Conservation (phyloP, 2,888 invertebrate genomes). For the Dorcus parallelipipedus region DNA sequence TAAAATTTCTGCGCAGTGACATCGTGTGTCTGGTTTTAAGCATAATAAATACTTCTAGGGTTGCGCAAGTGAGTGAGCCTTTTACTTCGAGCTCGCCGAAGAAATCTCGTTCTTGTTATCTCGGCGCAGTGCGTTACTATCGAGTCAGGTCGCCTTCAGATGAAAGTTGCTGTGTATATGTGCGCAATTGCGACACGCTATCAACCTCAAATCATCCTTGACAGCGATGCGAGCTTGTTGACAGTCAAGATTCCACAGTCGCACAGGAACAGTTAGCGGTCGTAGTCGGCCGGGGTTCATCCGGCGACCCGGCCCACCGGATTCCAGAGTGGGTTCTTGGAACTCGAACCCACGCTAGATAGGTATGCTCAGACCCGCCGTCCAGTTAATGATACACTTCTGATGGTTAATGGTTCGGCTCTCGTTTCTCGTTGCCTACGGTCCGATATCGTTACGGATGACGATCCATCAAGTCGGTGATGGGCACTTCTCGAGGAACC, state of each 20-base stretch:
- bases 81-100: background rate
- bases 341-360: constrained; percentile 27
- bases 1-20: too few species aligned
- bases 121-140: background rate
- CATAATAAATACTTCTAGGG: too few species aligned
- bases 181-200: constrained; percentile 3
- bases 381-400: constrained; percentile 13
- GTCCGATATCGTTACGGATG: constrained; percentile 10
- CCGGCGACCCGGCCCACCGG: constrained; percentile 40
- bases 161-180: too few species aligned
- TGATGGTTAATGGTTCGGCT: constrained; percentile 9
- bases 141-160: too few species aligned
- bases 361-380: background rate
- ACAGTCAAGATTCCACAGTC: constrained; percentile 25
- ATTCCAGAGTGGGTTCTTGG: constrained; percentile 39
- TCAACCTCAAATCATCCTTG: constrained; percentile 13
- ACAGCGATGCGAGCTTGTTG: constrained; percentile 23
- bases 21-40: too few species aligned
- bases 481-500: background rate
- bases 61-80: background rate
- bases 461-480: background rate
- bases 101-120: background rate
- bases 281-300: constrained; percentile 34
- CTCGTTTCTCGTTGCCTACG: constrained; percentile 10
- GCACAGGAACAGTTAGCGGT: constrained; percentile 11